Percentiles rank a stretch among this genome's conserved stretches.
Evolutionary conservation across 1,140 invertebrate species (phyloP).

Genomic region (Asbolus verrucosus): DNA sequence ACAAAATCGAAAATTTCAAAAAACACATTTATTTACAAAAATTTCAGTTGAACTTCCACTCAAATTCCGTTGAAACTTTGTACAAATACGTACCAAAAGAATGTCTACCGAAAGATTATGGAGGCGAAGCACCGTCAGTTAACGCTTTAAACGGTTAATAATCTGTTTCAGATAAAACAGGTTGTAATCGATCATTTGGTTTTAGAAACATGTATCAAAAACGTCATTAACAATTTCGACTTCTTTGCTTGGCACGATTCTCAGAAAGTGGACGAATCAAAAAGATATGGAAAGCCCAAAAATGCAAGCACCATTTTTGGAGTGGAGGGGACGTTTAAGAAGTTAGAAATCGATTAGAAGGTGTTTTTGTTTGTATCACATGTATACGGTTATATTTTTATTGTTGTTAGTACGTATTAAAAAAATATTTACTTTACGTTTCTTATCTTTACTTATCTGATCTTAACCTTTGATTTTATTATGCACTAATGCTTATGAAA

Average conservation of each 20-base stretch:
- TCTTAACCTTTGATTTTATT: no score
- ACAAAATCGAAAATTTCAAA: background rate
- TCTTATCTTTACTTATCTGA: no score
- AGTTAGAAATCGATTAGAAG: constrained; percentile 76
- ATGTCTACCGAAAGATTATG: constrained; percentile 69
- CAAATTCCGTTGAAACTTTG: constrained; percentile 57
- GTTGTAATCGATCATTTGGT: background rate
- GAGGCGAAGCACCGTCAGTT: constrained; percentile 64
- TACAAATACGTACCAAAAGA: constrained; percentile 59
- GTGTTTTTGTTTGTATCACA: background rate
- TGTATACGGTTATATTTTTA: no score
- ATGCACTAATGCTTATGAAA: no score
- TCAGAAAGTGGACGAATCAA: constrained; percentile 71
- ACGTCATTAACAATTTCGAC: no score
- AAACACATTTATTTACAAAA: background rate
- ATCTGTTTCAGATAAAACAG: no score
- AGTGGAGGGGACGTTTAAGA: constrained; percentile 79
- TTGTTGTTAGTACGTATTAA: no score
- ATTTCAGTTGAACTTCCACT: constrained; percentile 58
- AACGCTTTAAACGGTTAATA: no score
- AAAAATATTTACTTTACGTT: no score
- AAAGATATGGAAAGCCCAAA: constrained; percentile 74
- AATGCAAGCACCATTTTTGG: constrained; percentile 73
- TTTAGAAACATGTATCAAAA: no score
- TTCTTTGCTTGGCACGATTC: constrained; percentile 70